Conservation (phyloP, 2,113 vertebrate genomes). For the Mola mola region DNA sequence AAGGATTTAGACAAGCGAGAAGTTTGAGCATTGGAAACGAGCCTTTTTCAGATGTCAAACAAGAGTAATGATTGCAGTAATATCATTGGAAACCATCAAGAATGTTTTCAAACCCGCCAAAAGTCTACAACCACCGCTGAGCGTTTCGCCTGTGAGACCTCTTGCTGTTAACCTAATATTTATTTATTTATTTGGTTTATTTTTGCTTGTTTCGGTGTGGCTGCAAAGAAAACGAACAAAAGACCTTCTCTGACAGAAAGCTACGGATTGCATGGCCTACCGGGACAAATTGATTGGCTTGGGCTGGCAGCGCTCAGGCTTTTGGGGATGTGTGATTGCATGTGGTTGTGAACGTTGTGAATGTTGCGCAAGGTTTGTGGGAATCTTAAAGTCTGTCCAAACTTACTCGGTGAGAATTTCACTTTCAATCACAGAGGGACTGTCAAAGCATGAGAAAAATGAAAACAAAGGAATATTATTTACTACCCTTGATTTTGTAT, state of each 20-base stretch:
- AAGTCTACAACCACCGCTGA: conserved; percentile 41
- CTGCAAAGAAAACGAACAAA: conserved; percentile 36
- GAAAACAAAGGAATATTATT: conserved; percentile 15
- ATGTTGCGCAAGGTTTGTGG: conserved; percentile 60
- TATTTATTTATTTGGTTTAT: conserved; percentile 48
- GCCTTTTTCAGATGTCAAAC: conserved; percentile 52
- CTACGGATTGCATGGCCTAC: conserved; percentile 29
- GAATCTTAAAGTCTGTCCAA: conserved; percentile 54
- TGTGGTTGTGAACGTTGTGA: conserved; percentile 58
- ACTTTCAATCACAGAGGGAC: conserved; percentile 48
- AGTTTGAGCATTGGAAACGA: conserved; percentile 36
- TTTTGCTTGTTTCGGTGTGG: conserved; percentile 48
- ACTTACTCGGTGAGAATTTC: conserved; percentile 32
- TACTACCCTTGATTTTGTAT: too few species aligned
- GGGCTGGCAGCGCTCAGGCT: conserved; percentile 58
- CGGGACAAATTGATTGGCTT: conserved; percentile 72
- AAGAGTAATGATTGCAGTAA: conserved; percentile 64
- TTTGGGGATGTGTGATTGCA: conserved; percentile 51
- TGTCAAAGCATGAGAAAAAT: conserved; percentile 46
- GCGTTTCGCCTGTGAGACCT: conserved; percentile 40
- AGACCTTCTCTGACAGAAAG: conserved; percentile 42
- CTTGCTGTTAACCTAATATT: conserved; percentile 35
- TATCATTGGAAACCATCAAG: conserved; percentile 63
- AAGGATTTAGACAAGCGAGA: conserved; percentile 24
- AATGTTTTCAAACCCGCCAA: conserved; percentile 67